Evolutionary conservation across 2,888 invertebrate species (phyloP).

Genomic region (Argyra leucocephala): DNA sequence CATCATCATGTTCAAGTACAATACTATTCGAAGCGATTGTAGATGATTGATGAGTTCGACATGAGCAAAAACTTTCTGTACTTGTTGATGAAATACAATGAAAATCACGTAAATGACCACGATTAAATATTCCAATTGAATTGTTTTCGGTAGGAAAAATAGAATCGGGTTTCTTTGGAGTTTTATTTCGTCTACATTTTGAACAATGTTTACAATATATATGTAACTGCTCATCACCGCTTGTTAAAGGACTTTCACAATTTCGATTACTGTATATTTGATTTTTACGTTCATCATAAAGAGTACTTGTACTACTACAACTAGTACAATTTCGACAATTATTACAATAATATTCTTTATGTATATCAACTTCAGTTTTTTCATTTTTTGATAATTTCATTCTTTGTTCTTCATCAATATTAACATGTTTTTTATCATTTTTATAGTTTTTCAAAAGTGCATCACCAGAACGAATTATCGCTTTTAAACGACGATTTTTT

Average conservation of each 20-base stretch:
- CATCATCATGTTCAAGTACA: conserved; percentile 23
- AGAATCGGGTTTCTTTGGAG: conserved; percentile 18
- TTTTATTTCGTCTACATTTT: conserved; percentile 24
- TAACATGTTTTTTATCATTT: not conserved
- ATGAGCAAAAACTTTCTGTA: conserved; percentile 37
- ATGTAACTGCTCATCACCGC: conserved; percentile 10
- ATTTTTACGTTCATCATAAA: conserved; percentile 15
- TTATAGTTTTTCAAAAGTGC: not conserved
- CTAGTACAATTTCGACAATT: conserved; percentile 37
- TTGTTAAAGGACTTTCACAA: conserved; percentile 21
- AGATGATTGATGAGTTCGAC: conserved; percentile 28
- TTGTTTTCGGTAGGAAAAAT: conserved; percentile 13
- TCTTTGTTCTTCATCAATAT: not conserved
- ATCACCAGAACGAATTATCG: not conserved
- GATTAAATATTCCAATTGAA: conserved; percentile 15
- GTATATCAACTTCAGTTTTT: not conserved
- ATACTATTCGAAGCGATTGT: conserved; percentile 15
- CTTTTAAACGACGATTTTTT: not conserved
- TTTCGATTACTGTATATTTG: not conserved
- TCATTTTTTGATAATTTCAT: not conserved
- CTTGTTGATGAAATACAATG: conserved; percentile 21
- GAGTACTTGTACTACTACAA: conserved; percentile 26
- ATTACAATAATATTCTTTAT: conserved; percentile 29
- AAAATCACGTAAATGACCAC: conserved; percentile 8
- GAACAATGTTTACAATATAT: conserved; percentile 27